These are phyloP conservation scores for Brassicogethes aeneus DNA, from an alignment of 2,888 invertebrate species.

Conservation along the genomic window DNA sequence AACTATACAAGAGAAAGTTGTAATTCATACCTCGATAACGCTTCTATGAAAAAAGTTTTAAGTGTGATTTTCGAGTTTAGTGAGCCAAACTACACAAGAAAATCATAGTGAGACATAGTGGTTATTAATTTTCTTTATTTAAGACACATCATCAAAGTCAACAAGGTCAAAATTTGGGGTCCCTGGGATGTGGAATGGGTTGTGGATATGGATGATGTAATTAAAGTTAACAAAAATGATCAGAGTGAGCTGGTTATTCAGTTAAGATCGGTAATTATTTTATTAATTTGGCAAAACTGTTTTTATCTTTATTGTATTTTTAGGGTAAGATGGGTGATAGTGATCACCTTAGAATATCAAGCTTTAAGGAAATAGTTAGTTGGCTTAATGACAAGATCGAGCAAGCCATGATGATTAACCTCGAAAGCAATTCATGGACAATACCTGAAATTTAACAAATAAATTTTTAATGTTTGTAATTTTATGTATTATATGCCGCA, in stretches of 20 bases:
- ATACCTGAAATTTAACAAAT: conserved; percentile 18
- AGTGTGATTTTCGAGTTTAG: no score
- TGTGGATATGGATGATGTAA: conserved; percentile 60
- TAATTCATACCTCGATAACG: not conserved
- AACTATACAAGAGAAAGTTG: no score
- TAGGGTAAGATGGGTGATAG: conserved; percentile 28
- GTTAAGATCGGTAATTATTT: conserved; percentile 55
- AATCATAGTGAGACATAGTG: no score
- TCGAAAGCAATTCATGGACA: conserved; percentile 61
- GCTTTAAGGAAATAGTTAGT: conserved; percentile 51
- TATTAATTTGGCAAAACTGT: not conserved
- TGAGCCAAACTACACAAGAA: no score
- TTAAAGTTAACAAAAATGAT: conserved; percentile 46
- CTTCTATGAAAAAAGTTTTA: no score
- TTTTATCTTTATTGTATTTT: not conserved
- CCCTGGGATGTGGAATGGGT: conserved; percentile 72
- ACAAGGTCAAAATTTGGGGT: conserved; percentile 59
- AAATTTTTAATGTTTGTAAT: conserved; percentile 2
- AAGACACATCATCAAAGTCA: conserved; percentile 66
- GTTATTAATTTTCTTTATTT: conserved; percentile 16
- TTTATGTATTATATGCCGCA: not conserved
- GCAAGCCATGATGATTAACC: conserved; percentile 61
- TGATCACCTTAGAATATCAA: conserved; percentile 43
- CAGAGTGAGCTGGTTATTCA: conserved; percentile 56
- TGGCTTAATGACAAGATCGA: conserved; percentile 71